Conservation (phyloP, 1,140 invertebrate species). For the Plodia interpunctella region DNA sequence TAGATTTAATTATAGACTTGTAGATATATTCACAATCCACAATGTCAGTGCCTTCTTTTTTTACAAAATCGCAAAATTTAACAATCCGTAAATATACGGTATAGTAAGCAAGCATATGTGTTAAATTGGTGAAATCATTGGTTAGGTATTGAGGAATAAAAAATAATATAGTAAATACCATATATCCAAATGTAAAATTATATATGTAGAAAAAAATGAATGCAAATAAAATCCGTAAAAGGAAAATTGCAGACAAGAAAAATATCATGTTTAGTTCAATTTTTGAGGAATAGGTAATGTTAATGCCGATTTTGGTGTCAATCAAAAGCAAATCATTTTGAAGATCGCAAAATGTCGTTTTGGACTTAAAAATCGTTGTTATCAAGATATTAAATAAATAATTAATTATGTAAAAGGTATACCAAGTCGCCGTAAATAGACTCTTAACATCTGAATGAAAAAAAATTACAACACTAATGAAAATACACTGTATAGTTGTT, state of each 20-base stretch:
- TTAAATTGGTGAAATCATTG: no score
- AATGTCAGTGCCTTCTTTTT: not conserved
- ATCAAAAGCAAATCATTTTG: not conserved
- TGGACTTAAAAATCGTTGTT: not conserved
- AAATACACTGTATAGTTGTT: no score
- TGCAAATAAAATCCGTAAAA: not conserved
- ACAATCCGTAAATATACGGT: not conserved
- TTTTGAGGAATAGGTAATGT: not conserved
- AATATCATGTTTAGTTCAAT: not conserved
- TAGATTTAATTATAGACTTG: not conserved
- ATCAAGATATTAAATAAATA: not conserved
- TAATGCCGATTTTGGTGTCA: not conserved
- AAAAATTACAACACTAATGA: no score
- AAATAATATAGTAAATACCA: no score
- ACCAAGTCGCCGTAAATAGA: not conserved
- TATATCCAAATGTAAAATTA: no score
- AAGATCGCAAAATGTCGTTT: not conserved
- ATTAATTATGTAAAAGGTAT: not conserved
- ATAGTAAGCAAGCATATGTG: not conserved
- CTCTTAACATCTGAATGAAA: not conserved
- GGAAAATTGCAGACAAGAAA: no score
- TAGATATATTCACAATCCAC: slow-evolving; percentile 3
- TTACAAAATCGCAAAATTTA: not conserved
- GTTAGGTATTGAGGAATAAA: no score
- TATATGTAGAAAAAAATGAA: no score